Base-by-base conservation (phyloP, 2,888 invertebrate species). In the Carcina quercana region DNA sequence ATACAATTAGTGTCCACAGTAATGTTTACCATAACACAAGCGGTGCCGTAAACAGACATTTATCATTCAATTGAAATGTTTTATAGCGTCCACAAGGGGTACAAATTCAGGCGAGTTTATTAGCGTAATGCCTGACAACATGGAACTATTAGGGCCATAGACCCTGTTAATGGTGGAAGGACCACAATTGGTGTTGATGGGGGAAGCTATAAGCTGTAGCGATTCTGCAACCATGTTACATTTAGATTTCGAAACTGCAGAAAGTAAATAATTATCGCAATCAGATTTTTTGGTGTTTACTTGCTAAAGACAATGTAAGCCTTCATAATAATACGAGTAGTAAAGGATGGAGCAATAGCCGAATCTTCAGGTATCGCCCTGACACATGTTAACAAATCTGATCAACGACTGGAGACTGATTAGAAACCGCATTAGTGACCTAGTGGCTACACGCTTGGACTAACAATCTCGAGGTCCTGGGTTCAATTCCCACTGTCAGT, bases 111-210 rank as follows among this genome's bases (percentile, higher is more conserved):
- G 39, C 36, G 42, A 40, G 50, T 52, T 53, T 59, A 63, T 60
- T 59, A 51, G 57, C 50, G 53, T 61, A 59, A 57, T 58, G 46
- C 53, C 50, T 52, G 54, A 57, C 58, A 59, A 53, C 53, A 45
- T 51, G 46, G 51, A 44, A 47, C 53, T 49, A 55, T 57, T 59
- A 58, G 50, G 41, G 45, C 45, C 44, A 39, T 35, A 30, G 42
- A 37, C 47, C 44, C 42, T 38, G 45, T 45, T 46, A 37, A 42
- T 38, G 26, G 34, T 15, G 26, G 34, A 34, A 34, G 42, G 40
- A 38, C 40, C 44, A 40, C 37, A 35, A 40, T 39, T 11, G 17
- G 17, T 17, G 17, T 17, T 5, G 17, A 17, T 5, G 17, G 5
- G 17, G 7, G 5, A 17, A 17, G 17, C 17, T 5, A 17, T 17